A percentile compares a stretch with the other conserved stretches of the same genome.
Evolutionary conservation across 2,888 invertebrate species (phyloP).

Genomic region (Girardia tigrina): DNA sequence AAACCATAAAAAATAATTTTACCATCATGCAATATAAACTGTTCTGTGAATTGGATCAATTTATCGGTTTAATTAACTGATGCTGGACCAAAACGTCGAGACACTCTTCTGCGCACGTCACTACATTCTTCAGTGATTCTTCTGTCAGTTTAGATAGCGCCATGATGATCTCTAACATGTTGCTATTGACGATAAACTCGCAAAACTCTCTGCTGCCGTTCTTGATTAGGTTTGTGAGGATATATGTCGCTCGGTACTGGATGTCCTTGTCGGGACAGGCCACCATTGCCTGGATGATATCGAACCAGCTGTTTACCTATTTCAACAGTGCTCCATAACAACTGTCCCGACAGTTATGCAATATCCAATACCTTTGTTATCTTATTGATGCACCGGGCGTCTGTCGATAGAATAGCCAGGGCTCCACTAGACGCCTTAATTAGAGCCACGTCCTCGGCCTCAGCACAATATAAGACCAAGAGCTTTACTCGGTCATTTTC

Average conservation of each 20-base stretch:
- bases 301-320: conserved; percentile 26
- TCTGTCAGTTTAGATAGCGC: neutral
- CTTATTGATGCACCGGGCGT: conserved; percentile 23
- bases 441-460: conserved; percentile 56
- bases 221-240: neutral
- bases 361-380: too few relatives aligned
- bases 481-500: conserved; percentile 78
- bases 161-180: conserved; percentile 26
- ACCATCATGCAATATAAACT: too few relatives aligned
- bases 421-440: conserved; percentile 29
- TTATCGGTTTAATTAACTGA: conserved; percentile 9
- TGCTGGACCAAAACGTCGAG: neutral
- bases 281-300: conserved; percentile 7
- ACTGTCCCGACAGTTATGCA: too few relatives aligned
- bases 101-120: neutral
- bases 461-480: conserved; percentile 61
- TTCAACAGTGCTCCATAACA: too few relatives aligned
- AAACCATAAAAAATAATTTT: too few relatives aligned
- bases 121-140: neutral
- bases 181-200: conserved; percentile 2
- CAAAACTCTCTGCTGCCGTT: neutral
- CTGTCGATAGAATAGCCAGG: conserved; percentile 28
- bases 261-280: neutral
- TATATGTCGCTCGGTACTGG: neutral
- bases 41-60: too few relatives aligned